Base-by-base conservation (phyloP, 1,140 invertebrate genomes). In the Drosophila fuyamai region DNA sequence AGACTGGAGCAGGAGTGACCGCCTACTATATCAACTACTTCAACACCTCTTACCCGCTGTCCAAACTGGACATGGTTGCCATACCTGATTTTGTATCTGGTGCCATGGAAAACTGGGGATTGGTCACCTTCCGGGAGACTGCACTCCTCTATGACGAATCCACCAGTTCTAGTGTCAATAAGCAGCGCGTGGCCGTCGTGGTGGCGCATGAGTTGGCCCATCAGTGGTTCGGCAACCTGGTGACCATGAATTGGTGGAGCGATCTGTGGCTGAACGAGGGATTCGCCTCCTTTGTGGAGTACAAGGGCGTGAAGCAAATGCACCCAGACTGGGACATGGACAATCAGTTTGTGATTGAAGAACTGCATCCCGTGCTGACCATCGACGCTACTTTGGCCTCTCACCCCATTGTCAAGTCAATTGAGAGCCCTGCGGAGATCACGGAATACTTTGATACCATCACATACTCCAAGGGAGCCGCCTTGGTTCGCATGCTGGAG, bases 51-150 rank as follows among this genome's bases (percentile, higher is more conserved):
- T 99, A 98, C 93, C 97, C 97, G 9, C 92, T 98, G 29, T 96
- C 97, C 23, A 98, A 98, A 94, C 92, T 97, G 83, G 97, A 98
- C 93, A 95, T 98, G 95, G 96, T 97, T 65, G 97, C 97, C 12
- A 97, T 99, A 75, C 98, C 98, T 5, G 98, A 99, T 93, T 99
- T 99, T 94, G 96, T 96, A 1, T 97, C 97, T 3, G 98, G 97
- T 7, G 98, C 98, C 0, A 99, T 99, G 96, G 98, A 99, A 93
- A 97, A 99, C 93, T 99, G 98, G 97, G 97, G 97, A 29, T 92
- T 97, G 1, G 95, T 97, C 1, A 97, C 96, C 2, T 97, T 95
- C 84, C 94, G 97, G 59, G 98, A 99, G 93, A 96, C 95, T 0
- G 95, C 95, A 56, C 93, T 99, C 59, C 93, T 99, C 2, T 97